Percentiles rank a stretch among this genome's conserved stretches.
Evolutionary conservation across 2,888 invertebrate genomes (phyloP).

Genomic region (Homarus gammarus): DNA sequence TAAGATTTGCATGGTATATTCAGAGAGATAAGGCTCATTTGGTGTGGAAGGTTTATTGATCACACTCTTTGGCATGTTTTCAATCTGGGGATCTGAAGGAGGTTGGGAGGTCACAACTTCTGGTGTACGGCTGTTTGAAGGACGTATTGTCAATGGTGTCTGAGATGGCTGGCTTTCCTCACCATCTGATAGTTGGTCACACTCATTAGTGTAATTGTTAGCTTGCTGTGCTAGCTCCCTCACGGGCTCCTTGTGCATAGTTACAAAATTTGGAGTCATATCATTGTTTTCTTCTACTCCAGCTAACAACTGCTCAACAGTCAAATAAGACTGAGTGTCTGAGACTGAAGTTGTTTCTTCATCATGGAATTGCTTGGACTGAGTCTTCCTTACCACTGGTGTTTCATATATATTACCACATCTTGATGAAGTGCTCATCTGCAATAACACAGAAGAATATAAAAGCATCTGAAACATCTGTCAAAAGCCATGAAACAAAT

Average conservation of each 20-base stretch:
- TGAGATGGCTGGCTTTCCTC: neutral
- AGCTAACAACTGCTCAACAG: slow-evolving; percentile 15
- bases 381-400: slow-evolving; percentile 1
- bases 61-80: neutral
- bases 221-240: neutral
- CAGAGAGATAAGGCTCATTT: slow-evolving; percentile 6
- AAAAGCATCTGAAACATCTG: too few species aligned
- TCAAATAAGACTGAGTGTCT: neutral
- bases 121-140: neutral
- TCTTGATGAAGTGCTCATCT: neutral
- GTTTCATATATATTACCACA: neutral
- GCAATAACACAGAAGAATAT: too few species aligned
- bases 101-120: neutral
- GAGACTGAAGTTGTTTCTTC: neutral
- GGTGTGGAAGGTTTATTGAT: neutral
- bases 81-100: slow-evolving; percentile 4
- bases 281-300: neutral
- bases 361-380: neutral
- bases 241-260: neutral
- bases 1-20: neutral
- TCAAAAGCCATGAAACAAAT: too few species aligned
- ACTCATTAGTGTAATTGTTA: too few species aligned
- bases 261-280: neutral
- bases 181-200: neutral
- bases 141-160: neutral